phyloP scores from a whole-genome alignment of 2,113 vertebrate genomes.

The Bucco capensis region DNA sequence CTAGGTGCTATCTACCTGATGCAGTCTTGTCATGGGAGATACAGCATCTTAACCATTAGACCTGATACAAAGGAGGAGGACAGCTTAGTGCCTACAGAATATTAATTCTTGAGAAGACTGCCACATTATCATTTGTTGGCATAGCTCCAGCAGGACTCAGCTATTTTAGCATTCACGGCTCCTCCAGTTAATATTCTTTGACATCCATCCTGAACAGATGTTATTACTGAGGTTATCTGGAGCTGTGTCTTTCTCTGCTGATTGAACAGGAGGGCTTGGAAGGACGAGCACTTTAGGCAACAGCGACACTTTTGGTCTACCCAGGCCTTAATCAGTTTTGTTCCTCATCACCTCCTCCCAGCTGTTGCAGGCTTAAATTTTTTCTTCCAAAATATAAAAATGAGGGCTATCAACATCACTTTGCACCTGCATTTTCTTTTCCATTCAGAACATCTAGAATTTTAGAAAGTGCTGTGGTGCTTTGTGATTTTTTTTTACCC shows the following conservation, averaged over 20 bases:
- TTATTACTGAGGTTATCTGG: conserved; percentile 19
- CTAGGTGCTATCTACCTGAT: accelerated
- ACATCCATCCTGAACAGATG: conserved; percentile 46
- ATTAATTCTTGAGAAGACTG: conserved; percentile 36
- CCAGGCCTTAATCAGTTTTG: background rate
- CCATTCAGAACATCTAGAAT: background rate
- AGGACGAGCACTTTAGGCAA: background rate
- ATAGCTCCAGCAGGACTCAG: conserved; percentile 37
- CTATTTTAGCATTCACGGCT: conserved; percentile 28
- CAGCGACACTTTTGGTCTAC: background rate
- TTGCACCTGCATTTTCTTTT: background rate
- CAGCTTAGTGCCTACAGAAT: conserved; percentile 1
- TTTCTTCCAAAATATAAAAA: background rate
- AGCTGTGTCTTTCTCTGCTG: conserved; percentile 9
- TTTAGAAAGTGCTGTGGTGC: background rate
- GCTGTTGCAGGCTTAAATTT: background rate
- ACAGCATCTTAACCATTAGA: background rate
- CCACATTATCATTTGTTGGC: conserved; percentile 29
- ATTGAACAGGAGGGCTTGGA: background rate
- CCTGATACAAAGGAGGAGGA: conserved; percentile 9
- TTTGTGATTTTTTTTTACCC: background rate
- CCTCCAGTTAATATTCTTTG: conserved; percentile 37
- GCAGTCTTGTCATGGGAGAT: background rate
- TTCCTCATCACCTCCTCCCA: background rate
- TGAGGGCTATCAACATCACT: background rate